Percentiles rank a stretch among this genome's conserved stretches.
Evolutionary conservation across 2,113 vertebrate genomes (phyloP).

Genomic region (Scomber scombrus): DNA sequence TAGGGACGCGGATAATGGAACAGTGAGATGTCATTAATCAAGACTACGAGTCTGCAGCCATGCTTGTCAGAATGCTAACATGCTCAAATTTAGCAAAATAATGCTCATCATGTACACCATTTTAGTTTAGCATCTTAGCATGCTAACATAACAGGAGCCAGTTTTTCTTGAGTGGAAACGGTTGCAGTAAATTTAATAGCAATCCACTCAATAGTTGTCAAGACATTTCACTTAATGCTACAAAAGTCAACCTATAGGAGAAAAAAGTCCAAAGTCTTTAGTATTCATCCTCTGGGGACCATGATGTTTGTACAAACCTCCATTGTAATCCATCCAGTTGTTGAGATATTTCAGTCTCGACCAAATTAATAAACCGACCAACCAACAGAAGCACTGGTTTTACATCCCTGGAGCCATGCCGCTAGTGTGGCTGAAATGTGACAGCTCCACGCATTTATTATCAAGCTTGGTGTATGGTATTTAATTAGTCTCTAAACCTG

Average conservation of each 20-base stretch:
- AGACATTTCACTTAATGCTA: no score
- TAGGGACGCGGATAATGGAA: neutral
- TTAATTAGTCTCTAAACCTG: no score
- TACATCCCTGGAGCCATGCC: neutral
- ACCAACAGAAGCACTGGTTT: neutral
- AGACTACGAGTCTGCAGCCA: neutral
- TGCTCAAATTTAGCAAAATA: neutral
- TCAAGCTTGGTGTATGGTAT: neutral
- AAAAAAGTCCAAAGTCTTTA: no score
- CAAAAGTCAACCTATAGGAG: neutral
- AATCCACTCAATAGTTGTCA: no score
- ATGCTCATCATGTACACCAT: neutral
- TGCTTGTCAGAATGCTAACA: neutral
- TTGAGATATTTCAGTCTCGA: no score
- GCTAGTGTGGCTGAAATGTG: neutral
- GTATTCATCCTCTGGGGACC: neutral
- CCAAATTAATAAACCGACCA: neutral
- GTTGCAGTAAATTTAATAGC: no score
- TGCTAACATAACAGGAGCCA: neutral
- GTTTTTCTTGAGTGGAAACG: no score
- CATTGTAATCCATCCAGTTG: neutral
- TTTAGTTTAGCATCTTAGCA: neutral
- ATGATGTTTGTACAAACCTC: neutral
- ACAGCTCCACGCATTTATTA: neutral
- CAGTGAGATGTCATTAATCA: constrained; percentile 4